Evolutionary conservation across 2,113 vertebrate genomes (phyloP).

Genomic region (Clarias magur): DNA sequence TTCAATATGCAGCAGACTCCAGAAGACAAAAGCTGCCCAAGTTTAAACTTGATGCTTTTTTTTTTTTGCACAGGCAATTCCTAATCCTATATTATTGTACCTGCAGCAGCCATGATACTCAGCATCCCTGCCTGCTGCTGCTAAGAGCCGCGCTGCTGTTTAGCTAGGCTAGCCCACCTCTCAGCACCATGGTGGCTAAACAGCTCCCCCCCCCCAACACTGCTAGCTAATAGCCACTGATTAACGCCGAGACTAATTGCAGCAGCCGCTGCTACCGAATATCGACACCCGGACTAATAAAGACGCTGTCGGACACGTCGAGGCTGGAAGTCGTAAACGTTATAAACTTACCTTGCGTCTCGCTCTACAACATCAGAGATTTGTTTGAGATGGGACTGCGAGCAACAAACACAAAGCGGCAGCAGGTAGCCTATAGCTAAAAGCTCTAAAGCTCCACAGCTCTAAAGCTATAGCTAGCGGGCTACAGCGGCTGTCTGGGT

Average conservation of each 20-base stretch:
- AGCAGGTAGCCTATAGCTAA: slow-evolving; percentile 71
- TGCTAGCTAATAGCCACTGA: slow-evolving; percentile 37
- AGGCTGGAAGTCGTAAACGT: slow-evolving; percentile 44
- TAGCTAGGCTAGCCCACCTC: slow-evolving; percentile 19
- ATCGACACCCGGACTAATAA: not conserved
- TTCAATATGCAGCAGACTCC: not conserved
- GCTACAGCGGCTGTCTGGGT: not conserved
- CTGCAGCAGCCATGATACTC: slow-evolving; percentile 27
- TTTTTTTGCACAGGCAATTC: not conserved
- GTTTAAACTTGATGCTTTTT: not conserved
- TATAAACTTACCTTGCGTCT: slow-evolving; percentile 75
- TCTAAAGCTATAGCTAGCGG: slow-evolving; percentile 14
- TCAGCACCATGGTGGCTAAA: slow-evolving; percentile 20
- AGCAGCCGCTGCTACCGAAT: slow-evolving; percentile 7
- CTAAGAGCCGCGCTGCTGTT: slow-evolving; percentile 20
- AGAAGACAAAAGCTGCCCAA: not conserved
- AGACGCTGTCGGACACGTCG: not conserved
- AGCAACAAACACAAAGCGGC: slow-evolving; percentile 76
- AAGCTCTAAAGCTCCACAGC: slow-evolving; percentile 36
- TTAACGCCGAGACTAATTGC: slow-evolving; percentile 38
- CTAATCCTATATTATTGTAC: not conserved
- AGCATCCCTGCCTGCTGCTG: slow-evolving; percentile 20
- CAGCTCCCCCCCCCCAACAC: not conserved
- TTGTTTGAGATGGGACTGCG: slow-evolving; percentile 75
- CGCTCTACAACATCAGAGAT: slow-evolving; percentile 82